Evolutionary conservation across 2,113 vertebrate genomes (phyloP).

Genomic region (Hyperopisus bebe): DNA sequence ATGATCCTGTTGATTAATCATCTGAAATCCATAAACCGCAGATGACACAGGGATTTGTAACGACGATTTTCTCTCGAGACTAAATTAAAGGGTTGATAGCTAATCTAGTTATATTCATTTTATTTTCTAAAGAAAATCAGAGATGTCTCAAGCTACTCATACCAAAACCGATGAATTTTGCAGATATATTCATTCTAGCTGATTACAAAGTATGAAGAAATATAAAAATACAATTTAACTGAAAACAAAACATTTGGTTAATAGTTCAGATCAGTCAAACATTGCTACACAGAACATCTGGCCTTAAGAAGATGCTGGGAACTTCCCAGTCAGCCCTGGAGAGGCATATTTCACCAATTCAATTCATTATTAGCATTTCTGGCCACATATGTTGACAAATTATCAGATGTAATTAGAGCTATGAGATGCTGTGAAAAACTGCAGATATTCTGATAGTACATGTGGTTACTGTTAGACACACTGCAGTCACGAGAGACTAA

Average conservation of each 20-base stretch:
- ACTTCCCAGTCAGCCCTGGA: neutral
- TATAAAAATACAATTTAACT: neutral
- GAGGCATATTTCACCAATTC: neutral
- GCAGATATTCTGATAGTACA: neutral
- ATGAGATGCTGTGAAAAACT: neutral
- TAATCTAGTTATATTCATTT: neutral
- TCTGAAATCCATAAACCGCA: neutral
- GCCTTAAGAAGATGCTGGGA: neutral
- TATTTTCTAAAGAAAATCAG: neutral
- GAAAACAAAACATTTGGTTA: neutral
- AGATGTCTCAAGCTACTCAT: neutral
- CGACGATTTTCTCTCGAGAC: neutral
- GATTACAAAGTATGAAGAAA: neutral
- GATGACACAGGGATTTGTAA: neutral
- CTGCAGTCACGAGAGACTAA: neutral
- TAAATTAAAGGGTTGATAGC: neutral
- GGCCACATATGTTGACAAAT: neutral
- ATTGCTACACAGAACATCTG: neutral
- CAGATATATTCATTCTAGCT: neutral
- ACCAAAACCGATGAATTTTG: neutral
- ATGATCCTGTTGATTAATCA: slow-evolving; percentile 1
- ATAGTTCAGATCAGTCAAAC: neutral
- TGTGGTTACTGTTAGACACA: neutral
- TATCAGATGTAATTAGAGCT: neutral
- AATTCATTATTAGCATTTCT: neutral